Evolutionary conservation across 2,888 invertebrate species (phyloP).

Genomic region (Phaedon cochleariae): DNA sequence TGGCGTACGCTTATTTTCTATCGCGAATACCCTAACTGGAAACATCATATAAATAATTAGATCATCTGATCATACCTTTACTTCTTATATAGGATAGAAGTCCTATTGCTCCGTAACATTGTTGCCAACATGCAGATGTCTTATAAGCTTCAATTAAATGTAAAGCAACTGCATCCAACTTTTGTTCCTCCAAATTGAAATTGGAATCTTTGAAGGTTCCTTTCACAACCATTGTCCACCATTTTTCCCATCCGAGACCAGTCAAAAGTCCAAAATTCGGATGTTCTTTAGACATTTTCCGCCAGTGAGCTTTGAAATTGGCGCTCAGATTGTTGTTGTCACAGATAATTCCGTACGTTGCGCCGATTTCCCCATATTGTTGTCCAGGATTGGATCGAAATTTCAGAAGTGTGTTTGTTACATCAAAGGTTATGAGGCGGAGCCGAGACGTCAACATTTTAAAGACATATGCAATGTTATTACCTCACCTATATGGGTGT

Average conservation of each 20-base stretch:
- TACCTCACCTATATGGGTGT: too few relatives aligned
- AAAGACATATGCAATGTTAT: too few relatives aligned
- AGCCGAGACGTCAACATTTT: slow-evolving; percentile 64
- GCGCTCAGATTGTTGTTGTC: slow-evolving; percentile 67
- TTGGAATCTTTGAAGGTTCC: slow-evolving; percentile 70
- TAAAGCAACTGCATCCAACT: slow-evolving; percentile 65
- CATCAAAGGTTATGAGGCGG: slow-evolving; percentile 84
- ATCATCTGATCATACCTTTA: slow-evolving; percentile 53
- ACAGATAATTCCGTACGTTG: slow-evolving; percentile 72
- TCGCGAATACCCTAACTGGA: too few relatives aligned
- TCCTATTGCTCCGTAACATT: slow-evolving; percentile 71
- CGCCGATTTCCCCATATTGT: slow-evolving; percentile 80
- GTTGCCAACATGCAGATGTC: slow-evolving; percentile 78
- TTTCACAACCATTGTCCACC: slow-evolving; percentile 81
- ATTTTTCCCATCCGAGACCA: slow-evolving; percentile 77
- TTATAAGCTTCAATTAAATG: slow-evolving; percentile 76
- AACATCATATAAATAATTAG: too few relatives aligned
- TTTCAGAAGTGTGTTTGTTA: slow-evolving; percentile 83
- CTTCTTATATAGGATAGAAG: slow-evolving; percentile 70
- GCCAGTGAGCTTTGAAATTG: slow-evolving; percentile 74
- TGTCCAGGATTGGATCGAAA: slow-evolving; percentile 76
- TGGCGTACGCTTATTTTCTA: too few relatives aligned
- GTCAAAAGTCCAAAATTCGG: slow-evolving; percentile 82
- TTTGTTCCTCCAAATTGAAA: slow-evolving; percentile 54
- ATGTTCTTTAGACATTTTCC: slow-evolving; percentile 70